Base-by-base conservation (phyloP, 2,797 vertebrate species). In the Hypotaenidia philippensis region DNA sequence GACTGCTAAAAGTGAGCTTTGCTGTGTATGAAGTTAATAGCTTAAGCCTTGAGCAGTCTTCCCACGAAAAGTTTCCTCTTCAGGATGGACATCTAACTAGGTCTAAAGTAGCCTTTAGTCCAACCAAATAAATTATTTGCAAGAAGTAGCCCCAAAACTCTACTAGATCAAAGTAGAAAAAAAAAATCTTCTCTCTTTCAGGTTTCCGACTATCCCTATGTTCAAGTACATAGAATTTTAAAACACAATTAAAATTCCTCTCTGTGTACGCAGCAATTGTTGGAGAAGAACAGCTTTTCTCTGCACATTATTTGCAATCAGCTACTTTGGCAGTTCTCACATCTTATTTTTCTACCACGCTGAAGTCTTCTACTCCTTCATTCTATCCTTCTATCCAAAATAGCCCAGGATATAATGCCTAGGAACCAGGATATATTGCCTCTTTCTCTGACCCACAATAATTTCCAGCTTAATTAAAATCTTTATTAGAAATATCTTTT, bases 401-500 rank as follows among this genome's bases (percentile, higher is more conserved):
- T 22, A 3, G 0, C 4, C 23, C 13, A 87, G 50, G 4, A 64
- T 6, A 59, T 14, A 81, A 89, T 19, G 32, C 21, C 53, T 78
- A 59, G 25, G 88, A 87, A 78, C 1, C 9, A 92, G 16, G 22
- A 87, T 75, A 87, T 44, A 50, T 16, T 2, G 2, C 66, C 25
- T 75, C 57, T 64, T 90, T 87, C 14, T 78, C 49, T 88, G 76
- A 69, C 14, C 32, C 18, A 61, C 18, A 72, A 57, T 26, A 82
- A 76, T 72, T 91, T 78, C 50, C 59, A 45, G 78, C 17, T 56
- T 60, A 56, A 88, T 40, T 76, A 76, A 93, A 95, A 86, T 55
- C 27, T 70, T 87, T 69, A 89, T 78, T 76, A 81, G 83, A 92
- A 84, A 56, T 3, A 53, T 7, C 18, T 40, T 52, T 89, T 70